Evolutionary conservation across 2,113 vertebrate genomes (phyloP).

Genomic region (Neodontobutis hainanensis): DNA sequence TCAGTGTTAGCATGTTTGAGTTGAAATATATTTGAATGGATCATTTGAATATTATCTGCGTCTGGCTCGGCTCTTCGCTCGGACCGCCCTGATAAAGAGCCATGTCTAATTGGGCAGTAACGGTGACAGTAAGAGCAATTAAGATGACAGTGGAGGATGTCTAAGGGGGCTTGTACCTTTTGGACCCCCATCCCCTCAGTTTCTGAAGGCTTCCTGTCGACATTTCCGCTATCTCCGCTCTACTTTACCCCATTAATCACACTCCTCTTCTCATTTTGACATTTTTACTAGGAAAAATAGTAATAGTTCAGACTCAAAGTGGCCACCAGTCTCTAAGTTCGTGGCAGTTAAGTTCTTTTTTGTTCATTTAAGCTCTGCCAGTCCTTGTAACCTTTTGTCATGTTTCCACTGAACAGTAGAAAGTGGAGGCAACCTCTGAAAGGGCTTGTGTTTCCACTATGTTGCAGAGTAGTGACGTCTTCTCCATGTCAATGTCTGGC

Average conservation of each 20-base stretch:
- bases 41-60: slow-evolving; percentile 59
- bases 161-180: slow-evolving; percentile 49
- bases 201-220: slow-evolving; percentile 50
- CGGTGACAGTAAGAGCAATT: slow-evolving; percentile 71
- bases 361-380: neutral
- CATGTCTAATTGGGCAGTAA: slow-evolving; percentile 62
- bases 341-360: slow-evolving; percentile 9
- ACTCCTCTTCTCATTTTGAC: slow-evolving; percentile 16
- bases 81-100: slow-evolving; percentile 41
- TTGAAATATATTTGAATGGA: slow-evolving; percentile 64
- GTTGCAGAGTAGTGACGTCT: too few relatives aligned
- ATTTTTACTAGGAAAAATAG: slow-evolving; percentile 18
- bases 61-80: slow-evolving; percentile 25
- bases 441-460: too few relatives aligned
- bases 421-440: too few relatives aligned
- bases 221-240: too few relatives aligned
- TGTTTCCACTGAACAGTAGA: neutral
- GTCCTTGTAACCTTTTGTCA: slow-evolving; percentile 2
- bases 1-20: slow-evolving; percentile 62
- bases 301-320: neutral
- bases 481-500: too few relatives aligned
- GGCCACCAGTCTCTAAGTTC: neutral
- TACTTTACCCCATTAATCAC: slow-evolving; percentile 1
- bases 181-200: slow-evolving; percentile 30
- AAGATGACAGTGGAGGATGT: slow-evolving; percentile 66